Conservation (phyloP, 2,113 vertebrate genomes). For the Clupea harengus region DNA sequence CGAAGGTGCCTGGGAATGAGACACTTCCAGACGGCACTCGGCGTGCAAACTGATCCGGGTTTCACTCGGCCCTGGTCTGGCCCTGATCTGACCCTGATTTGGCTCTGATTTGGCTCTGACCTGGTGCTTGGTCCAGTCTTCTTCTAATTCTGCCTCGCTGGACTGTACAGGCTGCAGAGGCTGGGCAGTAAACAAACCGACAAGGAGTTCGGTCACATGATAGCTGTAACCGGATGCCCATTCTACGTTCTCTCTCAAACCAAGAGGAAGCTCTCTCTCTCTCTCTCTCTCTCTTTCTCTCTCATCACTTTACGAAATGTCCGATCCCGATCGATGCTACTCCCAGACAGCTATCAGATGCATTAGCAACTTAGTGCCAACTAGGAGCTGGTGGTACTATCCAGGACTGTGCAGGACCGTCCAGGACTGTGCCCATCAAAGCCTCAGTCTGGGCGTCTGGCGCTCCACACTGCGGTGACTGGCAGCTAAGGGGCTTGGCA, state of each 20-base stretch:
- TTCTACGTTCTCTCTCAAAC: background rate
- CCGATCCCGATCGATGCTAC: background rate
- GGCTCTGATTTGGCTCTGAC: background rate
- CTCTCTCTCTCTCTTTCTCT: too few species aligned
- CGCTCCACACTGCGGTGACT: background rate
- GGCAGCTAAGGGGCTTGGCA: constrained; percentile 20
- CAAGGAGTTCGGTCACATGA: background rate
- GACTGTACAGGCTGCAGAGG: background rate
- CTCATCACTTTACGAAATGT: background rate
- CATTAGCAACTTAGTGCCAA: background rate
- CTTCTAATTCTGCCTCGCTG: background rate
- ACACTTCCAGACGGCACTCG: too few species aligned
- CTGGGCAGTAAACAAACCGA: background rate
- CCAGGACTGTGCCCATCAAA: background rate
- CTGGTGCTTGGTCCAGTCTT: background rate
- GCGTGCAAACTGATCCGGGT: too few species aligned
- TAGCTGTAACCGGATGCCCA: background rate
- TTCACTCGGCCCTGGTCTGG: too few species aligned
- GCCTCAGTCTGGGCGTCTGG: too few species aligned
- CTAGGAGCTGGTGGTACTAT: background rate
- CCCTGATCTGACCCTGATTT: background rate
- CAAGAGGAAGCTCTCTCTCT: background rate
- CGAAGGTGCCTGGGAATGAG: too few species aligned
- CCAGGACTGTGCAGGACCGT: background rate
- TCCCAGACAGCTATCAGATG: background rate